phyloP scores from a whole-genome alignment of 2,113 vertebrate genomes.

The Arenaria interpres region DNA sequence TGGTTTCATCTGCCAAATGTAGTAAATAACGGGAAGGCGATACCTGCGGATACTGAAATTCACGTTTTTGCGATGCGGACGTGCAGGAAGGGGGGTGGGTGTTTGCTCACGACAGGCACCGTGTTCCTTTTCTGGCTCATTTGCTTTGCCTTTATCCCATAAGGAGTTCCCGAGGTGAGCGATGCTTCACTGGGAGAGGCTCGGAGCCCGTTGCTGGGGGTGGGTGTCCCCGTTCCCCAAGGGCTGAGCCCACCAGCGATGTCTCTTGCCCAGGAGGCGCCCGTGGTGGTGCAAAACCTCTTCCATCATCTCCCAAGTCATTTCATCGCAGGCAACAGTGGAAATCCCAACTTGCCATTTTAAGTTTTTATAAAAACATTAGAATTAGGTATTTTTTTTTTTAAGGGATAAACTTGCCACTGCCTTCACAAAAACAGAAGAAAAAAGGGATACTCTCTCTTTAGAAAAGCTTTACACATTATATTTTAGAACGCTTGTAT shows the following conservation, averaged over 20 bases:
- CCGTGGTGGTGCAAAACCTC: not conserved
- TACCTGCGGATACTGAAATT: not conserved
- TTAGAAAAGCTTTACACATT: constrained; percentile 57
- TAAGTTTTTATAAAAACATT: not conserved
- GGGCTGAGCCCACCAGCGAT: not conserved
- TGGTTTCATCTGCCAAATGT: not conserved
- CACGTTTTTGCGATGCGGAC: rapidly evolving
- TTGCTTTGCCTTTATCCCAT: rapidly evolving
- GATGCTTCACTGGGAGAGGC: not conserved
- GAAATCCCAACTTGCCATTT: not conserved
- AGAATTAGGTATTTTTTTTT: not conserved
- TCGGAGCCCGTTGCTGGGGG: rapidly evolving
- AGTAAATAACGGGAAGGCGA: rapidly evolving
- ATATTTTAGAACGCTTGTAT: constrained; percentile 34
- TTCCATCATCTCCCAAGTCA: not conserved
- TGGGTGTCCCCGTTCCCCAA: not conserved
- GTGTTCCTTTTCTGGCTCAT: not conserved
- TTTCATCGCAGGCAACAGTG: not conserved
- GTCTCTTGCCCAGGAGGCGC: not conserved
- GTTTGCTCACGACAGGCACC: rapidly evolving
- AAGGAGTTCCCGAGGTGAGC: not conserved
- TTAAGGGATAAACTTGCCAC: not conserved
- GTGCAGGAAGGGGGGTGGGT: rapidly evolving
- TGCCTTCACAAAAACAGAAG: not conserved
- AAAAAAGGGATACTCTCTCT: constrained; percentile 59